These are phyloP conservation scores for Andricus quercusramuli DNA, from an alignment of 2,888 invertebrate genomes.

Conservation along the genomic window DNA sequence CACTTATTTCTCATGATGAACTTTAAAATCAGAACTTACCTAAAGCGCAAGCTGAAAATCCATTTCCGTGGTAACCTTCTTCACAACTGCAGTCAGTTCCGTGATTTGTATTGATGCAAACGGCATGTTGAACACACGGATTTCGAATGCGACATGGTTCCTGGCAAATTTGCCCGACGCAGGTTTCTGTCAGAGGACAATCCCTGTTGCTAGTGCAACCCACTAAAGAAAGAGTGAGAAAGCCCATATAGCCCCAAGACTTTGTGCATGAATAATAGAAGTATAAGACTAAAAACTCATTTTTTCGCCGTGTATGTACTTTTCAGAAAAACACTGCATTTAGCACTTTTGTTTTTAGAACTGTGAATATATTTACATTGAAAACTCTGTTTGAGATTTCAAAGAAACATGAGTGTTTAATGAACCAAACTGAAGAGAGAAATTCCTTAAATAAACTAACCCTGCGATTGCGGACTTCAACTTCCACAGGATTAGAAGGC, in stretches of 20 bases:
- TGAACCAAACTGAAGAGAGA: background rate
- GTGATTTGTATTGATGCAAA: constrained; percentile 93
- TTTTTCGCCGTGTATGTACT: constrained; percentile 33
- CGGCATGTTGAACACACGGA: constrained; percentile 90
- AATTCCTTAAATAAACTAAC: background rate
- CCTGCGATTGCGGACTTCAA: background rate
- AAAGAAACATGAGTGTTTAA: background rate
- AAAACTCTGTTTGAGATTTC: background rate
- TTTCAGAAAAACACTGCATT: constrained; percentile 24
- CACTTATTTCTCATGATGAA: background rate
- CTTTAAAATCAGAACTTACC: constrained; percentile 80
- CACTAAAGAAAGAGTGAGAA: constrained; percentile 80
- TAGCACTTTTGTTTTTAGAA: background rate
- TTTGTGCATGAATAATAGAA: constrained; percentile 61
- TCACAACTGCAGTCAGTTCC: constrained; percentile 92
- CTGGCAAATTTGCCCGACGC: constrained; percentile 91
- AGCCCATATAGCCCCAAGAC: constrained; percentile 74
- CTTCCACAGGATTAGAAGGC: background rate
- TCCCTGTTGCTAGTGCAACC: constrained; percentile 93
- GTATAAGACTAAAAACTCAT: constrained; percentile 44
- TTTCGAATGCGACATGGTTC: constrained; percentile 92
- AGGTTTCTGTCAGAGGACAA: constrained; percentile 91
- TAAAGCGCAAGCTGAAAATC: constrained; percentile 89
- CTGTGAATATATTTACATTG: constrained; percentile 24
- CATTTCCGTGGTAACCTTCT: constrained; percentile 93